Evolutionary conservation across 2,113 vertebrate genomes (phyloP).

Genomic region (Micronycteris hirsuta): DNA sequence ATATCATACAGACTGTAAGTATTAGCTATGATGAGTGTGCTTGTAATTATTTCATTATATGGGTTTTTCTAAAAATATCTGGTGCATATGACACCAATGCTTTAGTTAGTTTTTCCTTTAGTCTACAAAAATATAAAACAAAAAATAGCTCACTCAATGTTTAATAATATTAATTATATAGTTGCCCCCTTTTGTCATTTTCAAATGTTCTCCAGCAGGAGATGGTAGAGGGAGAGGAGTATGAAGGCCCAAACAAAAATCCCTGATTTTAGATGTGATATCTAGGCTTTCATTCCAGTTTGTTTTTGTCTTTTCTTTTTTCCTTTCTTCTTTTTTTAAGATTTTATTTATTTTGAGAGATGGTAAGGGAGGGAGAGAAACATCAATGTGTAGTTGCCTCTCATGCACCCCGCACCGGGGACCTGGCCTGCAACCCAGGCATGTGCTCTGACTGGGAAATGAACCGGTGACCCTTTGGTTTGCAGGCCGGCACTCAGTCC

Average conservation of each 20-base stretch:
- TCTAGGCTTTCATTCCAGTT: conserved; percentile 88
- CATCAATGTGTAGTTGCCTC: too few species aligned
- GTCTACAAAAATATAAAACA: background rate
- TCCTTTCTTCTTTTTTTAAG: too few species aligned
- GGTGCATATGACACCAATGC: background rate
- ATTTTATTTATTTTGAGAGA: too few species aligned
- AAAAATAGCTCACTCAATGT: background rate
- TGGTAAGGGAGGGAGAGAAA: too few species aligned
- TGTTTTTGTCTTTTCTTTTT: conserved; percentile 88
- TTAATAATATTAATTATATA: background rate
- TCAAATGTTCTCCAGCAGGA: conserved; percentile 81
- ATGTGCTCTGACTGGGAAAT: too few species aligned
- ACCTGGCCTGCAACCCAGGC: too few species aligned
- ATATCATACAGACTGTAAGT: background rate
- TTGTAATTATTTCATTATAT: background rate
- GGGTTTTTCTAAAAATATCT: background rate
- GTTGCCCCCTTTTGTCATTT: background rate
- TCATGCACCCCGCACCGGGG: too few species aligned
- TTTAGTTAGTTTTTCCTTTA: background rate
- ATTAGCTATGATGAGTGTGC: background rate
- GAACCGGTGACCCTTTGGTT: too few species aligned
- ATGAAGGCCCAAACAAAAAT: conserved; percentile 98
- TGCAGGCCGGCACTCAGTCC: too few species aligned
- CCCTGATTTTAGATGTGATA: conserved; percentile 94
- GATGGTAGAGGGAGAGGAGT: conserved; percentile 99